phyloP scores from a whole-genome alignment of 2,797 vertebrate genomes.

The Otus scops region DNA sequence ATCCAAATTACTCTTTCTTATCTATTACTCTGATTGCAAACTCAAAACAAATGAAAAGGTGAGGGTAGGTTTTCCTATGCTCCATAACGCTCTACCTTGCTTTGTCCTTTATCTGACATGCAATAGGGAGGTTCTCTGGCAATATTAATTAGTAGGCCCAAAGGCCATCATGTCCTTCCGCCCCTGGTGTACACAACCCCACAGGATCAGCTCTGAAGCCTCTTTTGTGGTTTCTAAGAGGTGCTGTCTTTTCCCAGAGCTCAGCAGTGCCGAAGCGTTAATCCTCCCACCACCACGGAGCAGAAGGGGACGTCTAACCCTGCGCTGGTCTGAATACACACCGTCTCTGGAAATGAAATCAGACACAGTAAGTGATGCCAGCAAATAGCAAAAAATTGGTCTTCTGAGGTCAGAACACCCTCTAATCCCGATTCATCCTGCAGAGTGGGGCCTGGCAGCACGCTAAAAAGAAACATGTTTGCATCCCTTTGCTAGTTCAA shows the following conservation, averaged over 20 bases:
- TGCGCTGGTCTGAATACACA: not conserved
- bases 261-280: fast-evolving
- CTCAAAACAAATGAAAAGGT: not conserved
- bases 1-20: not conserved
- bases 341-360: not conserved
- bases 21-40: not conserved
- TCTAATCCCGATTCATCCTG: not conserved
- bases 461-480: not conserved
- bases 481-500: not conserved
- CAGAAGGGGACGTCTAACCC: not conserved
- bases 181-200: fast-evolving
- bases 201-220: not conserved
- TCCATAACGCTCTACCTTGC: not conserved
- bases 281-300: not conserved
- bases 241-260: not conserved
- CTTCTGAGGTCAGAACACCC: not conserved
- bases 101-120: not conserved
- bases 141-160: not conserved
- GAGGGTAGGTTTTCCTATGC: not conserved
- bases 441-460: not conserved
- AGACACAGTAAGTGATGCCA: not conserved
- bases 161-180: not conserved
- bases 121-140: not conserved
- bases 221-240: not conserved
- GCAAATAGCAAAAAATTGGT: not conserved